phyloP scores from a whole-genome alignment of 2,113 vertebrate genomes.

The Python bivittatus region DNA sequence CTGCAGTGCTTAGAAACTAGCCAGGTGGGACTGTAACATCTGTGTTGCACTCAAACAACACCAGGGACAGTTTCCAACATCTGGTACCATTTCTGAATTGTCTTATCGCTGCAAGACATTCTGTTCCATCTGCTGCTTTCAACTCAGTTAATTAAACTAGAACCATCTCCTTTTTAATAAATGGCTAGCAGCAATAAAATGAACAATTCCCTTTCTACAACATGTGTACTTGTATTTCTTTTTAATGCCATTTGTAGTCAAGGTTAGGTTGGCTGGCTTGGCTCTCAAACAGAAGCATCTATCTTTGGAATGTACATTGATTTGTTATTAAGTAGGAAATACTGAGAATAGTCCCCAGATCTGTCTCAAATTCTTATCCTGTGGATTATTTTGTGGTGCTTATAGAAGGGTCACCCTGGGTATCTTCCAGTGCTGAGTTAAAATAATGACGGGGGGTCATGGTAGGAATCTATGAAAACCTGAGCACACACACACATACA shows the following conservation, averaged over 20 bases:
- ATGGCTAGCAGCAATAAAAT: slow-evolving; percentile 77
- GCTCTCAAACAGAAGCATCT: slow-evolving; percentile 48
- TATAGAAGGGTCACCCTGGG: background rate
- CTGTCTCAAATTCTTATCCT: slow-evolving; percentile 13
- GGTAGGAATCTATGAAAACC: background rate
- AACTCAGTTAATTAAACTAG: slow-evolving; percentile 83
- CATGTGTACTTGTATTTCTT: slow-evolving; percentile 70
- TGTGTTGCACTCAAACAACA: slow-evolving; percentile 86
- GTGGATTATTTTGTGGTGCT: background rate
- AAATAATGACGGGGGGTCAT: background rate
- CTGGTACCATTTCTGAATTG: slow-evolving; percentile 84
- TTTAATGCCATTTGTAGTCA: slow-evolving; percentile 66
- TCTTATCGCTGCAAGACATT: slow-evolving; percentile 81
- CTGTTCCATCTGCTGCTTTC: slow-evolving; percentile 91
- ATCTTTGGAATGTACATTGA: fast-evolving
- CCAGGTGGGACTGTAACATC: slow-evolving; percentile 89
- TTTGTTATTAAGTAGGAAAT: background rate
- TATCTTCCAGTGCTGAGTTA: background rate
- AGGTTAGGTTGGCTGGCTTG: slow-evolving; percentile 48
- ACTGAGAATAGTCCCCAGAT: background rate
- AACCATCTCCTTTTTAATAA: slow-evolving; percentile 79
- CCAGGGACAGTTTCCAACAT: slow-evolving; percentile 87
- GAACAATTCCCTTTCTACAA: slow-evolving; percentile 71
- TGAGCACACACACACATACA: background rate
- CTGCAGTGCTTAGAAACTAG: slow-evolving; percentile 80